Percentiles rank a stretch among this genome's conserved stretches.
Evolutionary conservation across 2,113 vertebrate genomes (phyloP).

Genomic region (Anser brachyrhynchus): DNA sequence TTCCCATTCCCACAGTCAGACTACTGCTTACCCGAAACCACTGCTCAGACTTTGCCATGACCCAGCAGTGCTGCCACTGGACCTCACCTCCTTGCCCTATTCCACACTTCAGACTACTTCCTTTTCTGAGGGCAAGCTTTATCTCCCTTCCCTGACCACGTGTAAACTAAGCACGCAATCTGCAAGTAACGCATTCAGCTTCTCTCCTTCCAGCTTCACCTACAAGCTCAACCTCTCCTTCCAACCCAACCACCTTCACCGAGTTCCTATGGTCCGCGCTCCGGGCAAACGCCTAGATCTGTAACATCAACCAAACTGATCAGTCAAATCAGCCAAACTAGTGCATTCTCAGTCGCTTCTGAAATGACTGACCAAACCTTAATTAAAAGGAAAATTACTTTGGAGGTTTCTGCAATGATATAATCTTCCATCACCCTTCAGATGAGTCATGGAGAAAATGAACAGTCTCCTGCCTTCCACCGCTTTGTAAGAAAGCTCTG

Average conservation of each 20-base stretch:
- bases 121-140: not conserved
- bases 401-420: not conserved
- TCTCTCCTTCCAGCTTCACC: not conserved
- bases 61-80: fast-evolving
- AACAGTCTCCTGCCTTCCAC: not conserved
- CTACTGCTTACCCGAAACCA: not conserved
- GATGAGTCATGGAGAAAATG: not conserved
- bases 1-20: not conserved
- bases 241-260: not conserved
- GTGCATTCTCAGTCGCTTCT: not conserved
- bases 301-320: no score
- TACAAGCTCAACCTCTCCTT: not conserved
- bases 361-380: not conserved
- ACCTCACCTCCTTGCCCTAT: not conserved
- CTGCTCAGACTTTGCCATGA: not conserved
- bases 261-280: not conserved
- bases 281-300: not conserved
- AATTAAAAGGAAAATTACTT: not conserved
- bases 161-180: not conserved
- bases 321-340: not conserved
- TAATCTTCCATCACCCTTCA: not conserved
- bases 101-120: not conserved
- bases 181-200: not conserved
- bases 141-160: not conserved
- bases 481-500: not conserved